phyloP scores from a whole-genome alignment of 2,888 invertebrate genomes.

The Meghimatium bilineatum region DNA sequence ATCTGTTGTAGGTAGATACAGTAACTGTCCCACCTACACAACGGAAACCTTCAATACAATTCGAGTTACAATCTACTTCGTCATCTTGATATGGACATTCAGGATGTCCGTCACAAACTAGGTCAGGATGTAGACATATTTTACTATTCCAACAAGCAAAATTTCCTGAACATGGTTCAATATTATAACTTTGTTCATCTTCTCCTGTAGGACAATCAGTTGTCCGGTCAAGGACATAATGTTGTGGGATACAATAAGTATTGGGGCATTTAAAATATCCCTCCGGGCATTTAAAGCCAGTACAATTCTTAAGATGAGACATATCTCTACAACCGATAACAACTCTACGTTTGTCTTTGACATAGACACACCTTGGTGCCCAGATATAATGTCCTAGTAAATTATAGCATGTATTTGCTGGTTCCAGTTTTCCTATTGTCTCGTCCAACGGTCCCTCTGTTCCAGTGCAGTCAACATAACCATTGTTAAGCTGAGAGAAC shows the following conservation, averaged over 20 bases:
- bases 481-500: neutral
- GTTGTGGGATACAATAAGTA: constrained; percentile 26
- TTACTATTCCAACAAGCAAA: constrained; percentile 16
- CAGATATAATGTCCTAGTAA: neutral
- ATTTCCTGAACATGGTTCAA: neutral
- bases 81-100: constrained; percentile 21
- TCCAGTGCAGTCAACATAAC: neutral
- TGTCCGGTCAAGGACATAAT: constrained; percentile 10
- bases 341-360: neutral
- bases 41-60: neutral
- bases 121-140: neutral
- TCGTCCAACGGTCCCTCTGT: neutral
- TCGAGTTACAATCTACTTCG: neutral
- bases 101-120: neutral
- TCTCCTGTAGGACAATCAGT: constrained; percentile 28
- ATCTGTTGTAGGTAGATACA: neutral
- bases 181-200: neutral
- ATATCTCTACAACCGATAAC: neutral
- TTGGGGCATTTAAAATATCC: neutral
- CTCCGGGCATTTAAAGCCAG: constrained; percentile 24
- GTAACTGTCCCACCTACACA: neutral
- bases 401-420: neutral
- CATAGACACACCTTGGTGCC: neutral
- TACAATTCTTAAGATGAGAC: constrained; percentile 25
- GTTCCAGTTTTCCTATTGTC: neutral